Evolutionary conservation across 2,888 invertebrate genomes (phyloP).

Genomic region (Limnephilus rhombicus): DNA sequence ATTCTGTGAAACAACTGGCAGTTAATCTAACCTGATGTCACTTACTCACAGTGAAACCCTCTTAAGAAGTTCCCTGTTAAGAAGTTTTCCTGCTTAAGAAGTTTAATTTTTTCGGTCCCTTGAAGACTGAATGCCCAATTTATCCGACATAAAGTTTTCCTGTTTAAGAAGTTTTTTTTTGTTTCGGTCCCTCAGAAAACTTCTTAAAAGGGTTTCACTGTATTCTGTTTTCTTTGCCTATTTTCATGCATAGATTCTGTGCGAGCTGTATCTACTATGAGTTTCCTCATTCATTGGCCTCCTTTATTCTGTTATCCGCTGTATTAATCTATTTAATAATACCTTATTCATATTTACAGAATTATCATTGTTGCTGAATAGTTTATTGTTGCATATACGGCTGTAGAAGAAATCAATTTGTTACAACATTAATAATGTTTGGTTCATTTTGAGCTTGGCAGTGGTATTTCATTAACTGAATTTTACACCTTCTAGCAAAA

Average conservation of each 20-base stretch:
- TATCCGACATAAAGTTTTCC: too few species aligned
- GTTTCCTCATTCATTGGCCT: background rate
- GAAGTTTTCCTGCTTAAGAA: too few species aligned
- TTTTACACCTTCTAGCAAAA: background rate
- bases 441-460: background rate
- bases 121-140: too few species aligned
- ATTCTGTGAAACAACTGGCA: too few species aligned
- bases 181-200: too few species aligned
- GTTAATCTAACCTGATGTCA: background rate
- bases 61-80: too few species aligned
- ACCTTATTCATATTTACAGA: background rate
- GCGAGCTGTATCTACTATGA: background rate
- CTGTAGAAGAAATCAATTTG: background rate
- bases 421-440: background rate
- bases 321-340: background rate
- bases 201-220: too few species aligned
- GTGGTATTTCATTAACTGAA: background rate
- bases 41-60: background rate
- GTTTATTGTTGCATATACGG: background rate
- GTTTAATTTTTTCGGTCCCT: too few species aligned
- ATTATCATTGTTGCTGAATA: background rate
- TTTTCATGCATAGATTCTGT: background rate
- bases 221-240: background rate
- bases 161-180: too few species aligned
- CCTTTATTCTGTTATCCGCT: background rate